Evolutionary conservation across 2,113 vertebrate genomes (phyloP), one percentile per base, ranked within the genome.

Genomic region (Bostrychus sinensis): DNA sequence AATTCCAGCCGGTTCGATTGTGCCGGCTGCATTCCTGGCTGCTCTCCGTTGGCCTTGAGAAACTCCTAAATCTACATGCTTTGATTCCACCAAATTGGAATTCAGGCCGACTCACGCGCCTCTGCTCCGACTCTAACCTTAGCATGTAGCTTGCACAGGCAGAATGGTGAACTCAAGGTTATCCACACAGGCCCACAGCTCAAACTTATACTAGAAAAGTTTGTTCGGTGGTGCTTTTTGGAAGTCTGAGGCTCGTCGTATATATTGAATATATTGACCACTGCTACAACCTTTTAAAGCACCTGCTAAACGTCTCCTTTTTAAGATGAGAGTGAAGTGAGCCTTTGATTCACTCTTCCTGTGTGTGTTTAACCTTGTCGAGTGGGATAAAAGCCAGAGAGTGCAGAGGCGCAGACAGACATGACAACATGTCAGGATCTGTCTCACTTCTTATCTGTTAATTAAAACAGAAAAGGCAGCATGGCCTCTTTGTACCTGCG

Each of bases 11-110:
- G 63, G 70, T 72, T 81, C 2, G 39, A 60, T 65, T 82, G 68
- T 69, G 53, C 80, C 58, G 73, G 63, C 77, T 75, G 76, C 86
- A 88, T 79, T 89, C 88, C 80, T 66, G 73, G 68, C 75, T 43
- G 54, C 54, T 83, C 69, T 66, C 62, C 26, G 62, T 54, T 41
- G 79, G 67, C 73, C 76, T 56, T 61, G 64, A 81, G 71, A 74
- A 77, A 61, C 22, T 75, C 75, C 73, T 75, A 42, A 80, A 66
- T 86, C 72, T 77, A 74, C 86, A 84, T 67, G 79, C 75, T 87
- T 84, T 81, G 73, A 84, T 88, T 81, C 70, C 74, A 70, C 71
- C 58, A 55, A 78, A 78, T 83, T 84, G 82, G 71, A 80, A 71
- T 81, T 67, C 56, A 41, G 38, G 53, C 72, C 67, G 68, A 75